Evolutionary conservation across 1,140 invertebrate genomes (phyloP).

Genomic region (Caenorhabditis inopinata): DNA sequence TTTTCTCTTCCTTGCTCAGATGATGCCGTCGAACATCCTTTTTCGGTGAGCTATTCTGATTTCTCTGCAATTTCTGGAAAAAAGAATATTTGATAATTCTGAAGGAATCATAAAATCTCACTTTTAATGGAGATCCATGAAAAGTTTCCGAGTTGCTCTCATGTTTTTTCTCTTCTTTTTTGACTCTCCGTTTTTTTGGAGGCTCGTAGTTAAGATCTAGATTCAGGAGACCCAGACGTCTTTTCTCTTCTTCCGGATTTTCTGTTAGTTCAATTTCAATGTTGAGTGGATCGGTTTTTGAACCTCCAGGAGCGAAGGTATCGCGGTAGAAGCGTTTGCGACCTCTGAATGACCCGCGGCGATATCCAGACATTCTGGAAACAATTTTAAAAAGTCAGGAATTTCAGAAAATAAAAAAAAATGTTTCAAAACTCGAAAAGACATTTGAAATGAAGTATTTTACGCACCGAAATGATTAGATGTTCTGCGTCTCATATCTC

Average conservation of each 20-base stretch:
- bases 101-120: background rate
- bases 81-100: background rate
- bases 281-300: slow-evolving; percentile 10
- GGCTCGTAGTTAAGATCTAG: background rate
- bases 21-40: background rate
- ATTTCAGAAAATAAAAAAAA: too few relatives aligned
- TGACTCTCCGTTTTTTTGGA: background rate
- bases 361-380: background rate
- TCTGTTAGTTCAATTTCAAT: background rate
- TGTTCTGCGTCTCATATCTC: too few relatives aligned
- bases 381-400: background rate
- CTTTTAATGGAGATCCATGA: background rate
- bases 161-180: background rate
- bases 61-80: slow-evolving; percentile 9
- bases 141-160: background rate
- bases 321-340: slow-evolving; percentile 11
- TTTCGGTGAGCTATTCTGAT: background rate
- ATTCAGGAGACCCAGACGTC: background rate
- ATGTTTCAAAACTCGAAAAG: too few relatives aligned
- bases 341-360: background rate
- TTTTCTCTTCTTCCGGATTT: slow-evolving; percentile 3
- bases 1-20: background rate
- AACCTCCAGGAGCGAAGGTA: background rate
- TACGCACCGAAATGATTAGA: too few relatives aligned
- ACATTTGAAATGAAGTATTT: too few relatives aligned